Evolutionary conservation across 2,888 invertebrate species (phyloP).

Genomic region (Mythimna impura): DNA sequence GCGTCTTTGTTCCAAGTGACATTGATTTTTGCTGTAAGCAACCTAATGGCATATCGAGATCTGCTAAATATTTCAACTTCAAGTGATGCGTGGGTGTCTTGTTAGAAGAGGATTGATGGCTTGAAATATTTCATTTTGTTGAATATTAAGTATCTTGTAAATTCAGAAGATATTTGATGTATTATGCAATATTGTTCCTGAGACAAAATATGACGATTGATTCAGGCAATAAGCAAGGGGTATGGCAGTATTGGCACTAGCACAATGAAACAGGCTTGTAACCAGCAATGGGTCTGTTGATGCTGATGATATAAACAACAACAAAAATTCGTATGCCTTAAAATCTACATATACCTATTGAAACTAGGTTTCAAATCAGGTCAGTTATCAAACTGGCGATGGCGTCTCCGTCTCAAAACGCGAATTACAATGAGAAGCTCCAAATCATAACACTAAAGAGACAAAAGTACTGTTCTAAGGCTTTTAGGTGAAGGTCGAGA

Average conservation of each 20-base stretch:
- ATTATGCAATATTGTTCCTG: constrained; percentile 1
- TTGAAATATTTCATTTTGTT: constrained; percentile 7
- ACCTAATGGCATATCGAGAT: constrained; percentile 54
- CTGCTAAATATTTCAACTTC: constrained; percentile 55
- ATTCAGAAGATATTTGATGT: not conserved
- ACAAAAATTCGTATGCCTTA: not conserved
- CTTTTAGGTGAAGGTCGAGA: constrained; percentile 86
- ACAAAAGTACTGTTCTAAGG: constrained; percentile 66
- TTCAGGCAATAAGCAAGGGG: not conserved
- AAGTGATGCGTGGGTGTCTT: constrained; percentile 32
- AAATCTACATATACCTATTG: too few relatives aligned
- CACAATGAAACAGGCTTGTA: not conserved
- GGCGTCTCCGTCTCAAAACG: constrained; percentile 18
- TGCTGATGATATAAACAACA: not conserved
- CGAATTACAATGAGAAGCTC: constrained; percentile 37
- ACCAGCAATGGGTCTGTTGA: not conserved
- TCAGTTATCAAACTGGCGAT: constrained; percentile 14
- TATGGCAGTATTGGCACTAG: too few relatives aligned
- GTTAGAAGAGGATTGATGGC: constrained; percentile 28
- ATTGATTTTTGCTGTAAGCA: constrained; percentile 69
- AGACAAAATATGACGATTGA: not conserved
- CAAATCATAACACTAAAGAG: constrained; percentile 50
- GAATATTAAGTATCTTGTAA: constrained; percentile 6
- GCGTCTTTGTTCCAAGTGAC: constrained; percentile 72
- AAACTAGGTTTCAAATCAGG: constrained; percentile 1